phyloP scores from a whole-genome alignment of 2,797 vertebrate species.

The Pygocentrus nattereri region DNA sequence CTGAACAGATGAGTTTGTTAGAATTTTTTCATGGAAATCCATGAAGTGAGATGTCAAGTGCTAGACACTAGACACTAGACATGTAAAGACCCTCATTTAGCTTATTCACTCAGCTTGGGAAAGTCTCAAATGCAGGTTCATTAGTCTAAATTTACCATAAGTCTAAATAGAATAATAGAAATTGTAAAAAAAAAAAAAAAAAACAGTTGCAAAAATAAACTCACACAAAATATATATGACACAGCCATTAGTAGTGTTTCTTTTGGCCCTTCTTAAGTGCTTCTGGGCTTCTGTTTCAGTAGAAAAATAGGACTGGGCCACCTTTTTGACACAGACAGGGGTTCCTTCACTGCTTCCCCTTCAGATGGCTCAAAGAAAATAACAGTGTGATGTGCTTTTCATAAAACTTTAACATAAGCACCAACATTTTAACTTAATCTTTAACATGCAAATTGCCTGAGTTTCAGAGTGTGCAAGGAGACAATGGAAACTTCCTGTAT shows the following conservation, averaged over 20 bases:
- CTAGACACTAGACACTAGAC: too few relatives aligned
- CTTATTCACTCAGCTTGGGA: not conserved
- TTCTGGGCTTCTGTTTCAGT: not conserved
- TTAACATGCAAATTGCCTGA: constrained; percentile 27
- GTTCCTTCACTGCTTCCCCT: not conserved
- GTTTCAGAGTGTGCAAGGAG: constrained; percentile 30
- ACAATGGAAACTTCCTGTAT: constrained; percentile 56
- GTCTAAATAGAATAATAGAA: too few relatives aligned
- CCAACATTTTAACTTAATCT: not conserved
- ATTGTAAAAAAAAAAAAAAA: too few relatives aligned
- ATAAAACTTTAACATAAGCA: not conserved
- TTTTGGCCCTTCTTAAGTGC: not conserved
- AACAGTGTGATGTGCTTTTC: not conserved
- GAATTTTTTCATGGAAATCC: too few relatives aligned
- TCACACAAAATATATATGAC: too few relatives aligned
- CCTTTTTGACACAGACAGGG: not conserved
- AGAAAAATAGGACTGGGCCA: not conserved
- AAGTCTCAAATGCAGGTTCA: not conserved
- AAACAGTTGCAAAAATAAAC: not conserved
- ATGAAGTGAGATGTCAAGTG: too few relatives aligned
- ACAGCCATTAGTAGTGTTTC: not conserved
- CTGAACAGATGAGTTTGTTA: too few relatives aligned
- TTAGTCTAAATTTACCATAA: too few relatives aligned
- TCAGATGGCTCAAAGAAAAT: not conserved
- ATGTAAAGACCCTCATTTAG: too few relatives aligned